A percentile compares a stretch with the other conserved stretches of the same genome.
Conservation (phyloP, 2,797 vertebrate species). For the Buceros bicornis region DNA sequence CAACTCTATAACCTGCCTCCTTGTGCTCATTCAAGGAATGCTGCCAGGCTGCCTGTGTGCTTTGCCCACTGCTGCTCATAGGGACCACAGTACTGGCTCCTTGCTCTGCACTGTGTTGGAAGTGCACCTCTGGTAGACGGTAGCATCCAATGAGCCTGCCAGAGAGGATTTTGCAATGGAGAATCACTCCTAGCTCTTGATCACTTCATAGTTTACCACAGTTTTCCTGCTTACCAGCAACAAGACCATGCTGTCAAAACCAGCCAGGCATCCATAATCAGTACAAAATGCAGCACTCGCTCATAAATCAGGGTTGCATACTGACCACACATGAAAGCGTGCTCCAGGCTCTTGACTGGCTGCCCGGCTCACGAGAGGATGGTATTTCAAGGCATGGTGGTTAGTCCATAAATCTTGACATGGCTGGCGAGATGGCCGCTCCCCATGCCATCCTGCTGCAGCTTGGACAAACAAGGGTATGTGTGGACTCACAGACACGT, state of each 20-base stretch:
- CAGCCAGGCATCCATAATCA: neutral
- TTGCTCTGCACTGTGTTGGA: neutral
- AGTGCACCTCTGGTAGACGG: neutral
- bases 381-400: neutral
- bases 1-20: slow-evolving; percentile 1
- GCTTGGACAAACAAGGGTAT: neutral
- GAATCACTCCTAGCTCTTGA: neutral
- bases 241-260: neutral
- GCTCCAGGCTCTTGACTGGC: neutral
- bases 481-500: rapidly evolving
- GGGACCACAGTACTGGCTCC: neutral
- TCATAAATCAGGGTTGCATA: slow-evolving; percentile 5
- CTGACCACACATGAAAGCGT: slow-evolving; percentile 11
- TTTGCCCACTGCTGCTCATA: slow-evolving; percentile 30
- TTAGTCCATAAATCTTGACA: neutral
- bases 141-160: neutral
- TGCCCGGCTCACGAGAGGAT: neutral
- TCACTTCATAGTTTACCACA: neutral
- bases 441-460: neutral
- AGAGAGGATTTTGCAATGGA: neutral
- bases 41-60: slow-evolving; percentile 44
- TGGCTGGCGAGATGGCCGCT: neutral
- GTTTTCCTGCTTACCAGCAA: neutral
- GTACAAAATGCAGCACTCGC: neutral
- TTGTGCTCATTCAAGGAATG: neutral